These are phyloP conservation scores for Noturus placidus DNA, from an alignment of 2,113 vertebrate genomes.

Conservation along the genomic window DNA sequence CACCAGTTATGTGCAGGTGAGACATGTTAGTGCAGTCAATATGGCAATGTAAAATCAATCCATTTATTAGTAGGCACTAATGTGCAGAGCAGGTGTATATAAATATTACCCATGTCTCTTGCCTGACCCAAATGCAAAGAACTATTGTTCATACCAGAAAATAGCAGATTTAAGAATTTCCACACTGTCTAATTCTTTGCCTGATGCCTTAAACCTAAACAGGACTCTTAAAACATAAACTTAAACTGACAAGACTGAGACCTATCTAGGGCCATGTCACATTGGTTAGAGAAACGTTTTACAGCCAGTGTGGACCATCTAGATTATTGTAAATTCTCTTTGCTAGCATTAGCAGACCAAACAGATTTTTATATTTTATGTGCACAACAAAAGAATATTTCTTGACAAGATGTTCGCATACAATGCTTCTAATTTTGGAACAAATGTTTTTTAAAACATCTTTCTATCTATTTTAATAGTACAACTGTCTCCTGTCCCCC, in stretches of 20 bases:
- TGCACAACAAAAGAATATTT: constrained; percentile 19
- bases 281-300: background rate
- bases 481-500: constrained; percentile 57
- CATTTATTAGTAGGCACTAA: constrained; percentile 6
- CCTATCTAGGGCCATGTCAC: background rate
- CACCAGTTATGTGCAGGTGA: background rate
- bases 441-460: constrained; percentile 62
- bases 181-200: background rate
- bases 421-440: constrained; percentile 56
- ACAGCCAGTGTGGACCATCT: background rate
- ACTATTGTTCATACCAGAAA: background rate
- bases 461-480: constrained; percentile 62
- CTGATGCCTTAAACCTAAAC: constrained; percentile 7
- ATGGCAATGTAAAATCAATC: background rate
- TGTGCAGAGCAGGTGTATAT: background rate
- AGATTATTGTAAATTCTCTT: background rate
- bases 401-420: constrained; percentile 50
- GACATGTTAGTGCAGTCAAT: background rate
- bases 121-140: background rate
- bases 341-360: constrained; percentile 4
- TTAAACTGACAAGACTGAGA: constrained; percentile 15
- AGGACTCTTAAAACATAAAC: background rate
- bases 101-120: background rate
- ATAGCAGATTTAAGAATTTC: background rate
- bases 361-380: constrained; percentile 37